Evolutionary conservation across 2,797 vertebrate genomes (phyloP), one percentile per base, ranked within the genome.

Genomic region (Phrynocephalus guinanensis): DNA sequence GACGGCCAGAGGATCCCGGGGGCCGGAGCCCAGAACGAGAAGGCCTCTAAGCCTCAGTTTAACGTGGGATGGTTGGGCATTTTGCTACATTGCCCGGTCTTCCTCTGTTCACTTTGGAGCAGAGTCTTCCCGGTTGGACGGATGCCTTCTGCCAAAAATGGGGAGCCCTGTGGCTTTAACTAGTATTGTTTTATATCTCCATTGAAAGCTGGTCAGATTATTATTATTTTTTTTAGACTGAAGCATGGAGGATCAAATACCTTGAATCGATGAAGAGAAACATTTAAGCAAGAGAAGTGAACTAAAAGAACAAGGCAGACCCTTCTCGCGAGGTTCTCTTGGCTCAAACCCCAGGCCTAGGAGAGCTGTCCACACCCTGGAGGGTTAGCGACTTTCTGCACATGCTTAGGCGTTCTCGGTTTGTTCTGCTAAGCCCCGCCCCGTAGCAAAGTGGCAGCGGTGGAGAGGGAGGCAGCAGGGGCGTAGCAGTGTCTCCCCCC

Each of bases 401-500:
- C 44, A 15, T 76, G 86, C 79, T 24, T 11, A 18, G 50, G 86
- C 26, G 5, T 28, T 48, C 56, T 15, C 22, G 15, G 15, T 60
- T 10, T 24, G 0, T 48, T 4, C 44, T n/a, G 0, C 38, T 4
- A 24, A 6, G 2, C 24, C 24, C 18, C 24, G 3, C 11, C 18
- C 63, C 15, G n/a, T 50, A 26, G 70, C 52, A 3, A 33, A 16
- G 66, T 67, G 38, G 83, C 79, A 85, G 66, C 75, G 18, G 2
- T 24, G 38, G 38, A 16, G 68, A 84, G 8, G 67, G 48, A n/a
- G 63, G 72, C 63, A 78, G 50, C 30, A 11, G 20, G 30, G 1
- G 11, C n/a, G 2, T 6, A 1, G 33, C n/a, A 22, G 24, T 2
- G 10, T 1, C 18, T 15, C 20, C 2, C 5, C 10, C 2, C 13